These are phyloP conservation scores for Athalia cordata DNA, from an alignment of 2,888 invertebrate species.

Conservation along the genomic window DNA sequence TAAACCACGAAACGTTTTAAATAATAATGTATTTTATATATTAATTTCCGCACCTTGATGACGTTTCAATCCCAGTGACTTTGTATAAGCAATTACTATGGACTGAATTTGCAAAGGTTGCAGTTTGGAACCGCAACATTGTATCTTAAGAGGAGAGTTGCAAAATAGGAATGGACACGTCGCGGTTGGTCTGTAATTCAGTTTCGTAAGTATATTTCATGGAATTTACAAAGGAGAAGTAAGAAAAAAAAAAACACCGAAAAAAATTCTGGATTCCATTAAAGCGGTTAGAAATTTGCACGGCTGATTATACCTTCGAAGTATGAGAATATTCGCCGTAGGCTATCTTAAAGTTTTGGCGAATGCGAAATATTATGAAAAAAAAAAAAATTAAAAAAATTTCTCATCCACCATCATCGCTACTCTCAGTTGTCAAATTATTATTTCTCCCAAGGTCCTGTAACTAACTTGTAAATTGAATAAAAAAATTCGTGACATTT, in stretches of 20 bases:
- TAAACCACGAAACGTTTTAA: too few relatives aligned
- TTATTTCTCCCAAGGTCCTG: too few relatives aligned
- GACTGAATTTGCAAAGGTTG: constrained; percentile 9
- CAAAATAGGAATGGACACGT: not conserved
- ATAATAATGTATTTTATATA: too few relatives aligned
- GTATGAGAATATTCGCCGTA: not conserved
- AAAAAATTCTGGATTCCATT: constrained; percentile 21
- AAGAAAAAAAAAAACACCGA: too few relatives aligned
- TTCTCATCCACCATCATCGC: too few relatives aligned
- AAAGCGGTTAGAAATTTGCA: constrained; percentile 13
- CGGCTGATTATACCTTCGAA: not conserved
- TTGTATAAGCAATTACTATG: constrained; percentile 11
- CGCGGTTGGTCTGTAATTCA: constrained; percentile 26
- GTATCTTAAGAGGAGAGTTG: not conserved
- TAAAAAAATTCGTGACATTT: not conserved
- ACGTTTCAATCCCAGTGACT: not conserved
- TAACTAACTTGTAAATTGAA: not conserved
- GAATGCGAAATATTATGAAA: too few relatives aligned
- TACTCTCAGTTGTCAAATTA: too few relatives aligned
- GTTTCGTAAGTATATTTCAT: not conserved
- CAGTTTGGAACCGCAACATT: constrained; percentile 34
- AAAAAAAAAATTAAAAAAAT: too few relatives aligned
- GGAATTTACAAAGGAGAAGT: not conserved
- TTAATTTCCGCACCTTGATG: too few relatives aligned
- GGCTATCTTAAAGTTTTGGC: not conserved